These are phyloP conservation scores for Megalopta genalis DNA, from an alignment of 1,140 invertebrate genomes.

Conservation along the genomic window DNA sequence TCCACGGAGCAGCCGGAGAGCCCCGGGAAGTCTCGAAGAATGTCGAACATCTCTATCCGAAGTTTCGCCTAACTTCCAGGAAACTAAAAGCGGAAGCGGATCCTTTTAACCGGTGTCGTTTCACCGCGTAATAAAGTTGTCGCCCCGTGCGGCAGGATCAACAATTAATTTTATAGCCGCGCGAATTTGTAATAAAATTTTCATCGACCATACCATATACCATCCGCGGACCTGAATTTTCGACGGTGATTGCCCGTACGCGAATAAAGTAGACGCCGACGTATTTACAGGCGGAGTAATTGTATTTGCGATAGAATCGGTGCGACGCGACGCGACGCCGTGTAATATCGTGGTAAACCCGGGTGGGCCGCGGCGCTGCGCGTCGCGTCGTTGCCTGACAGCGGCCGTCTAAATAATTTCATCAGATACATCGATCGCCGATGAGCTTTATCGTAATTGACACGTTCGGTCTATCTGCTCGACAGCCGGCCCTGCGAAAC, in stretches of 20 bases:
- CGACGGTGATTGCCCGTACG: neutral
- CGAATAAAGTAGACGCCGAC: constrained; percentile 21
- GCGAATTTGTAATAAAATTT: constrained; percentile 38
- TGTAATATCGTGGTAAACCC: constrained; percentile 44
- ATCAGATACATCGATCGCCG: constrained; percentile 62
- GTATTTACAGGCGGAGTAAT: constrained; percentile 38
- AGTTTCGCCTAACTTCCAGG: neutral
- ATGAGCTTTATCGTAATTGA: constrained; percentile 65
- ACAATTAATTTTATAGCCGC: constrained; percentile 4
- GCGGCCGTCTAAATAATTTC: constrained; percentile 63
- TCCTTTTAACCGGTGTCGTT: neutral
- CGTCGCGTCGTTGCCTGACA: constrained; percentile 40
- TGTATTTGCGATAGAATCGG: constrained; percentile 39
- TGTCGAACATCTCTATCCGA: neutral
- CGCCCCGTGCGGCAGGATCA: too few relatives aligned
- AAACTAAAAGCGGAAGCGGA: neutral
- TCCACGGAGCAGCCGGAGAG: too few relatives aligned
- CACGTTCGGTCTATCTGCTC: constrained; percentile 60
- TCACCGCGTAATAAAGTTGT: neutral
- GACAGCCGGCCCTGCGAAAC: constrained; percentile 58
- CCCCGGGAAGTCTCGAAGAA: neutral
- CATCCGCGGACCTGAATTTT: too few relatives aligned
- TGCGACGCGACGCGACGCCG: neutral
- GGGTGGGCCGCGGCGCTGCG: too few relatives aligned
- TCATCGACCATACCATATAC: neutral